Evolutionary conservation across 2,888 invertebrate genomes (phyloP).

Genomic region (Pristionchus entomophagus): DNA sequence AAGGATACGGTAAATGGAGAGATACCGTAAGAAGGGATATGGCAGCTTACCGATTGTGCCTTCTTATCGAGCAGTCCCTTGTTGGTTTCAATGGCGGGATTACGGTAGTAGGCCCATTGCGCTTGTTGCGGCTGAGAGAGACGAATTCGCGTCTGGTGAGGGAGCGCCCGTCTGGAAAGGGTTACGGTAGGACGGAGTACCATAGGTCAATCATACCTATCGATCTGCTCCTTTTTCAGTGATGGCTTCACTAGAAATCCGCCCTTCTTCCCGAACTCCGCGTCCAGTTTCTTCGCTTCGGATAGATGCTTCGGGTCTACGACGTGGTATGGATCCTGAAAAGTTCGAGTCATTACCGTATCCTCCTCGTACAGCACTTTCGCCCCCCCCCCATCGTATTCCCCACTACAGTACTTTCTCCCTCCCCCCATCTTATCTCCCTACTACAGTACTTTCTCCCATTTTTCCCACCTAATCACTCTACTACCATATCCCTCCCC

Average conservation of each 20-base stretch:
- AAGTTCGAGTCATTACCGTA: neutral
- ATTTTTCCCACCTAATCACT: too few relatives aligned
- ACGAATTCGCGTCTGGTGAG: constrained; percentile 1
- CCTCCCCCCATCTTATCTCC: too few relatives aligned
- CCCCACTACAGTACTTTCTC: too few relatives aligned
- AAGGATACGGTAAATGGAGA: too few relatives aligned
- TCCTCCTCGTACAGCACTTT: neutral
- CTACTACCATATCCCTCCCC: too few relatives aligned
- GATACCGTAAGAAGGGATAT: too few relatives aligned
- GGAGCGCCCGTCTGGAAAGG: neutral
- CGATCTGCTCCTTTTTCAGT: neutral
- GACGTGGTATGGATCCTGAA: constrained; percentile 16
- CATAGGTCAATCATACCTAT: neutral
- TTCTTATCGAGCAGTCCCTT: neutral
- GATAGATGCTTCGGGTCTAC: neutral
- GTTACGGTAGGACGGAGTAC: neutral
- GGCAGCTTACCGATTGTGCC: neutral
- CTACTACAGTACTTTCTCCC: too few relatives aligned
- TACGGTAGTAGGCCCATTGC: constrained; percentile 18
- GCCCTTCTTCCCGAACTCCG: neutral
- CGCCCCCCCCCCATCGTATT: neutral
- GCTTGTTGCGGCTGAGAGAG: constrained; percentile 19
- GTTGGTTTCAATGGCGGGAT: neutral
- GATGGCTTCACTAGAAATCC: neutral
- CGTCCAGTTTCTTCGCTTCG: constrained; percentile 8